Conservation (phyloP, 2,113 vertebrate genomes). For the Athene cunicularia region DNA sequence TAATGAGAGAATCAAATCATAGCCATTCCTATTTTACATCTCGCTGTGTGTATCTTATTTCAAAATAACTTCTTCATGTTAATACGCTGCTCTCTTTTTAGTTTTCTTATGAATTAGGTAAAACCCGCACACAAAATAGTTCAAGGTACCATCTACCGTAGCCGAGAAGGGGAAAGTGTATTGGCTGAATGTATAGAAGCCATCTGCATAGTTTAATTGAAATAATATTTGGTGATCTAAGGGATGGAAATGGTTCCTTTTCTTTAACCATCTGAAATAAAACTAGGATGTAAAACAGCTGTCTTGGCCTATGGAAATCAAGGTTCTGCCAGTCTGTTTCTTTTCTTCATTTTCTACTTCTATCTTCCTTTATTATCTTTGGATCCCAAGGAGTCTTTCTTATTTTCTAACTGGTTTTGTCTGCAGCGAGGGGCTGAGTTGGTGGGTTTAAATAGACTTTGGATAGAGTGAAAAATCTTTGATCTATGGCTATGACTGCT, state of each 20-base stretch:
- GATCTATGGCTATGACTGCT: conserved; percentile 88
- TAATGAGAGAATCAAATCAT: conserved; percentile 11
- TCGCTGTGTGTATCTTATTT: not conserved
- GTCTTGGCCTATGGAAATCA: conserved; percentile 71
- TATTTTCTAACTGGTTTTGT: conserved; percentile 80
- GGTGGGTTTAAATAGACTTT: conserved; percentile 76
- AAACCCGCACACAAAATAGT: not conserved
- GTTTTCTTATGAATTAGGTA: conserved; percentile 5
- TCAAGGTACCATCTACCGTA: not conserved
- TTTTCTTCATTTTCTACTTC: conserved; percentile 79
- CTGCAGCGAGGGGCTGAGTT: conserved; percentile 69
- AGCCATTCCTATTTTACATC: not conserved
- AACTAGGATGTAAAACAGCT: conserved; percentile 78
- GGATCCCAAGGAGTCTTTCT: conserved; percentile 82
- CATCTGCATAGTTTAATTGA: conserved; percentile 68
- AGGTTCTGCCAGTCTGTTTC: conserved; percentile 75
- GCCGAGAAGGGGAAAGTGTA: conserved; percentile 6
- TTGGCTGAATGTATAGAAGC: conserved; percentile 50
- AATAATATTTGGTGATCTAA: conserved; percentile 75
- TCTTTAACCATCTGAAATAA: conserved; percentile 71
- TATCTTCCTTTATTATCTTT: conserved; percentile 84
- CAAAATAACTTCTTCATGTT: not conserved
- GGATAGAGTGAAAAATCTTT: conserved; percentile 85
- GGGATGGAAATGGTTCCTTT: conserved; percentile 69
- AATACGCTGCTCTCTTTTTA: not conserved